phyloP scores from a whole-genome alignment of 1,140 invertebrate genomes.

The Dinothrombium tinctorium region DNA sequence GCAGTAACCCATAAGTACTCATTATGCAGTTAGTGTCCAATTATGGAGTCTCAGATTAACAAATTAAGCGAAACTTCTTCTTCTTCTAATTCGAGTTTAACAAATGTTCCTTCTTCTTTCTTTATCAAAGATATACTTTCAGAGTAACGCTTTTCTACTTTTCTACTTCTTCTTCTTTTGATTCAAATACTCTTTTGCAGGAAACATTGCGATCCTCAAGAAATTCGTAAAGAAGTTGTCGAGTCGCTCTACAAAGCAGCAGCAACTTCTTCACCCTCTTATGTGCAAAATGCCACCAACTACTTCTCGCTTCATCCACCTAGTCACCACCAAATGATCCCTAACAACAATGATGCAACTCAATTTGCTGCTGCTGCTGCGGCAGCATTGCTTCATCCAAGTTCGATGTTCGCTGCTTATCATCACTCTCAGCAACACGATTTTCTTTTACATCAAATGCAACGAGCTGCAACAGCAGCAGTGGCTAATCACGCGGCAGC shows the following conservation, averaged over 20 bases:
- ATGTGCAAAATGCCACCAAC: neutral
- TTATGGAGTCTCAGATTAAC: conserved; percentile 1
- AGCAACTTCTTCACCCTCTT: neutral
- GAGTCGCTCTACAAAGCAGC: neutral
- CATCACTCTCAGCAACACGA: conserved; percentile 6
- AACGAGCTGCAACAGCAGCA: conserved; percentile 7
- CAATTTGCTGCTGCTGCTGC: conserved; percentile 3
- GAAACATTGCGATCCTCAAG: neutral
- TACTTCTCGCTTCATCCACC: conserved; percentile 1
- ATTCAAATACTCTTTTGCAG: neutral
- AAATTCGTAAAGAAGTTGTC: neutral
- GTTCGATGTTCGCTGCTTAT: neutral
- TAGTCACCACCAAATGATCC: neutral
- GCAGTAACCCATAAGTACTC: too few species aligned
- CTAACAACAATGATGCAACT: neutral
- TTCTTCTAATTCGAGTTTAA: neutral
- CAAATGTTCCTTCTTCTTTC: conserved; percentile 4
- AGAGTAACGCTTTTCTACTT: too few species aligned
- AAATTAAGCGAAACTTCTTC: conserved; percentile 1
- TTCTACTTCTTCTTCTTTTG: neutral
- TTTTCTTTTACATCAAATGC: conserved; percentile 11
- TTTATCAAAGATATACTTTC: conserved; percentile 11
- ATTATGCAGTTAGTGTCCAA: too few species aligned
- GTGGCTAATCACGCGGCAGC: conserved; percentile 6
- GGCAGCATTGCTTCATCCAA: conserved; percentile 2